Evolutionary conservation across 2,797 vertebrate species (phyloP), one percentile per base, ranked within the genome.

Genomic region (Cyprinodon diabolis): DNA sequence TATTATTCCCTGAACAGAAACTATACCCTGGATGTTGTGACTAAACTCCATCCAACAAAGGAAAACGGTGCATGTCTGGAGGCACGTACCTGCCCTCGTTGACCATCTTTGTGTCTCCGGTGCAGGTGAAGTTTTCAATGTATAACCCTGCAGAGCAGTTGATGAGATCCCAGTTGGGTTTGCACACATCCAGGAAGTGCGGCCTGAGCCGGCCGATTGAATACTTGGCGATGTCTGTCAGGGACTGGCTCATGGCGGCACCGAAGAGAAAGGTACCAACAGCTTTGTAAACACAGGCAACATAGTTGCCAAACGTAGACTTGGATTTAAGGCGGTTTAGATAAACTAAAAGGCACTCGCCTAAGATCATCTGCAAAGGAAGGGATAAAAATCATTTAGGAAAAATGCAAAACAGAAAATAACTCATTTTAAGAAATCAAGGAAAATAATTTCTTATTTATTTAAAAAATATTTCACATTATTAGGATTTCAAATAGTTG

Each of bases 151-250:
- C 7, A 0, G 93, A 88, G 77, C 95, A 96, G 93, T 94, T 94
- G 86, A 93, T 89, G 0, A 0, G 0, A 0, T 14, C 81, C 94
- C 91, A 84, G 52, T 98, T 93, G 0, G 96, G 97, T 79, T 93
- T 93, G 92, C 98, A 99, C 71, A 98, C 93, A 37, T 94, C 92
- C 62, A 99, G 90, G 93, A 99, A 99, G 92, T 99, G 98, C 43
- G 98, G 98, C 81, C 98, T 93, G 83, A 99, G 93, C n/a, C 98
- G 96, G 1, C 98, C 98, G 52, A 99, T 97, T 0, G 97, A 97
- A 80, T 98, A 99, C 88, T 99, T 99, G 88, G 97, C 98, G 85
- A 99, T 99, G 94, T 99, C 97, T 1, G 98, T 99, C 86, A 99
- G 90, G 0, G 98, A 99, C 89, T 99, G 98, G 90, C 97, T 99